Evolutionary conservation across 2,888 invertebrate genomes (phyloP).

Genomic region (Automeris io): DNA sequence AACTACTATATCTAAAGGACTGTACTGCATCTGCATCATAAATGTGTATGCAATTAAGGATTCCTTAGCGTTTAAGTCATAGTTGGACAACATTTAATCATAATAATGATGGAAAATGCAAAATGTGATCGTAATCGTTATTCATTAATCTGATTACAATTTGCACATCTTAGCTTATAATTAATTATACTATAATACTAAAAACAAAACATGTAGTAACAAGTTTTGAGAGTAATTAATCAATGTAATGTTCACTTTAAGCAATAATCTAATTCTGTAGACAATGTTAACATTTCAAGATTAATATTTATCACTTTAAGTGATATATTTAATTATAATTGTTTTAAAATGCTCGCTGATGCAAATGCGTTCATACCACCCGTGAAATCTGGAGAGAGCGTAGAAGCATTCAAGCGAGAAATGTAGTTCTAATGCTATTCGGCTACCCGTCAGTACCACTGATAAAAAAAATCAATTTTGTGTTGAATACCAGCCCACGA

Average conservation of each 20-base stretch:
- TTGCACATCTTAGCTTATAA: too few species aligned
- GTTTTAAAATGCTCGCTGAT: constrained; percentile 46
- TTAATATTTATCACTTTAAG: constrained; percentile 43
- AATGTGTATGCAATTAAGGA: too few species aligned
- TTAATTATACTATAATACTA: too few species aligned
- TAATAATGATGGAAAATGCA: too few species aligned
- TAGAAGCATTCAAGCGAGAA: constrained; percentile 42
- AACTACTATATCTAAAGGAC: too few species aligned
- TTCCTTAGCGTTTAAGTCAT: too few species aligned
- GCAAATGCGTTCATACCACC: constrained; percentile 61
- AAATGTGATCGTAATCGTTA: too few species aligned
- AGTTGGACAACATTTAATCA: too few species aligned
- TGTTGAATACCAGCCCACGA: constrained; percentile 10
- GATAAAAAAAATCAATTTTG: constrained; percentile 23
- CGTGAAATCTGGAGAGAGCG: constrained; percentile 67
- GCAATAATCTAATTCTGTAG: constrained; percentile 23
- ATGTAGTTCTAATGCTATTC: constrained; percentile 32
- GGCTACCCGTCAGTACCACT: constrained; percentile 34
- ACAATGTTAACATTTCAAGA: constrained; percentile 22
- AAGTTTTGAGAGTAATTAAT: constrained; percentile 5
- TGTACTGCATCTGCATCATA: too few species aligned
- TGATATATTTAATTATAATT: constrained; percentile 55
- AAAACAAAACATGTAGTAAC: constrained; percentile 2
- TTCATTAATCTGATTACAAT: too few species aligned
- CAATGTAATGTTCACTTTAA: constrained; percentile 8